Conservation (phyloP, 2,888 invertebrate species). For the Callyntrura sp. region DNA sequence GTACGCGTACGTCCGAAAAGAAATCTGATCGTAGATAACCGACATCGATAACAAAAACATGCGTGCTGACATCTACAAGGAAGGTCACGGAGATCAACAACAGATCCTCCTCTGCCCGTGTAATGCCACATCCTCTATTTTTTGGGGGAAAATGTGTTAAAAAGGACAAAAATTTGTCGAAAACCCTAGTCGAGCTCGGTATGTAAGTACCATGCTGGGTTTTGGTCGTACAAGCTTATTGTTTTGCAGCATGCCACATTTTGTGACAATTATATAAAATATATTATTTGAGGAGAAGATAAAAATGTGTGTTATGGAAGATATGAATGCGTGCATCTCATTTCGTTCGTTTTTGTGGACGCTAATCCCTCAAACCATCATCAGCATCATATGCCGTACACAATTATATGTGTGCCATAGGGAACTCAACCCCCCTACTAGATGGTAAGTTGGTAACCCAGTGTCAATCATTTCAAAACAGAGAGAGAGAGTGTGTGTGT, state of each 20-base stretch:
- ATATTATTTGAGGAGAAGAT: constrained; percentile 1
- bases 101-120: constrained; percentile 40
- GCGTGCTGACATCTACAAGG: constrained; percentile 41
- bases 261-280: constrained; percentile 44
- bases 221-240: constrained; percentile 6
- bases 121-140: not conserved
- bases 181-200: not conserved
- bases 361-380: constrained; percentile 77
- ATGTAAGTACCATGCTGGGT: constrained; percentile 41
- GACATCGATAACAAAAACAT: constrained; percentile 54
- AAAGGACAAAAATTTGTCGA: constrained; percentile 28
- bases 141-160: constrained; percentile 33
- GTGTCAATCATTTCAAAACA: constrained; percentile 73
- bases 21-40: constrained; percentile 39
- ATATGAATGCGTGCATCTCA: constrained; percentile 60
- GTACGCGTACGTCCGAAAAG: not conserved
- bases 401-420: not conserved
- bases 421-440: not conserved
- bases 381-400: constrained; percentile 28
- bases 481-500: not conserved
- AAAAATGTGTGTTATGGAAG: constrained; percentile 28
- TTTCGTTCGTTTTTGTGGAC: constrained; percentile 72
- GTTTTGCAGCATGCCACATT: constrained; percentile 54
- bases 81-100: constrained; percentile 56
- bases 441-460: constrained; percentile 37